phyloP scores from a whole-genome alignment of 2,113 vertebrate species.

The Cairina moschata region DNA sequence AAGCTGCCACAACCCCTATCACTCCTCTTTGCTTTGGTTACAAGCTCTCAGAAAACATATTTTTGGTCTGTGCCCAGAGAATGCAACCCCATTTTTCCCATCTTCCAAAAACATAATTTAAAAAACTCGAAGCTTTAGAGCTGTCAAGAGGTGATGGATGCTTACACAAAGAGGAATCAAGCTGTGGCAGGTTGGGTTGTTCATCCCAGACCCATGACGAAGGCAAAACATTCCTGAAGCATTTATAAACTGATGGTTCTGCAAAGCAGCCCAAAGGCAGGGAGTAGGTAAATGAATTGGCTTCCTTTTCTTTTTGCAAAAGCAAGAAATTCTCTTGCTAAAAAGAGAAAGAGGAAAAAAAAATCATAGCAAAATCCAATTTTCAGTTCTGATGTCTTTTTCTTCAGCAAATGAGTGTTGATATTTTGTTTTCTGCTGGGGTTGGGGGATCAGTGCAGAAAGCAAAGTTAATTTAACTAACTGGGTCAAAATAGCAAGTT shows the following conservation, averaged over 20 bases:
- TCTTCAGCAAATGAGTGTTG: background rate
- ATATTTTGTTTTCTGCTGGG: slow-evolving; percentile 20
- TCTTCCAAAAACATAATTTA: background rate
- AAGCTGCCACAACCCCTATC: background rate
- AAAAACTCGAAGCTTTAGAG: background rate
- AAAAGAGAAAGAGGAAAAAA: background rate
- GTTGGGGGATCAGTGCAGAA: background rate
- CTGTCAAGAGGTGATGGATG: background rate
- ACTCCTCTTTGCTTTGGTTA: background rate
- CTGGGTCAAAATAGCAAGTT: slow-evolving; percentile 35
- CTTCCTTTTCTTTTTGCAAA: background rate
- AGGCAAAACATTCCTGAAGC: background rate
- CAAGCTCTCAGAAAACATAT: background rate
- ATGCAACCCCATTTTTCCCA: background rate
- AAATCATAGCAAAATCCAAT: background rate
- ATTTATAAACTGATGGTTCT: background rate
- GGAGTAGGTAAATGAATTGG: background rate
- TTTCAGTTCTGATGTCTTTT: background rate
- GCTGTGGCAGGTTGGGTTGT: background rate
- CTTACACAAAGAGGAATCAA: background rate
- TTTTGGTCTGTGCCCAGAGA: background rate
- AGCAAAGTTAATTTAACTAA: slow-evolving; percentile 21
- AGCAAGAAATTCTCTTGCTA: background rate
- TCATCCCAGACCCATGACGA: background rate
- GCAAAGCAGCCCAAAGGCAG: background rate